phyloP scores from a whole-genome alignment of 2,113 vertebrate genomes.

The Ornithorhynchus anatinus region DNA sequence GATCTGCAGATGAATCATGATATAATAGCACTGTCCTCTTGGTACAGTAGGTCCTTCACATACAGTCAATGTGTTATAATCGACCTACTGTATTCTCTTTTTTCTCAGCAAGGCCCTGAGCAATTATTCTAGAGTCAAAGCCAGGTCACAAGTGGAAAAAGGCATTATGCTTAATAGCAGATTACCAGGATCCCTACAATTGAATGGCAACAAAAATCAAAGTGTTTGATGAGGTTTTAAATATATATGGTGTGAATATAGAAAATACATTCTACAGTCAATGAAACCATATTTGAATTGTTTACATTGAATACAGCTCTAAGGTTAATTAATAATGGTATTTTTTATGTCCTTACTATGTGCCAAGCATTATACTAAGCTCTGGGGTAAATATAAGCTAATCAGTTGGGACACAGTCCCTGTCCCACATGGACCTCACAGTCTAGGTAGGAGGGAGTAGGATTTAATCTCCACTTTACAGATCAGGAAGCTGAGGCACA shows the following conservation, averaged over 20 bases:
- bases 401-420: too few species aligned
- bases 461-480: too few species aligned
- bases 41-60: slow-evolving; percentile 2
- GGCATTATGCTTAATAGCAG: slow-evolving; percentile 34
- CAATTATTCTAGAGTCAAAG: slow-evolving; percentile 7
- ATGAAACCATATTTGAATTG: slow-evolving; percentile 33
- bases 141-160: slow-evolving; percentile 43
- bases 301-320: slow-evolving; percentile 16
- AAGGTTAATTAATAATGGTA: too few species aligned
- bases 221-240: slow-evolving; percentile 35
- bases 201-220: slow-evolving; percentile 22
- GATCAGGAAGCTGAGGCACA: too few species aligned
- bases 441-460: too few species aligned
- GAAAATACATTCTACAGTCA: slow-evolving; percentile 9
- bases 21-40: slow-evolving; percentile 5
- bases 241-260: slow-evolving; percentile 29
- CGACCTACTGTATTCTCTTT: slow-evolving; percentile 22
- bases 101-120: slow-evolving; percentile 26
- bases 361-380: too few species aligned
- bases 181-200: slow-evolving; percentile 34
- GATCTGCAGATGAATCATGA: neutral
- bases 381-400: too few species aligned
- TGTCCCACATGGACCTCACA: too few species aligned
- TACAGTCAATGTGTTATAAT: slow-evolving; percentile 4
- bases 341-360: too few species aligned